Base-by-base conservation (phyloP, 1,140 invertebrate genomes). In the Drosophila aff. region DNA sequence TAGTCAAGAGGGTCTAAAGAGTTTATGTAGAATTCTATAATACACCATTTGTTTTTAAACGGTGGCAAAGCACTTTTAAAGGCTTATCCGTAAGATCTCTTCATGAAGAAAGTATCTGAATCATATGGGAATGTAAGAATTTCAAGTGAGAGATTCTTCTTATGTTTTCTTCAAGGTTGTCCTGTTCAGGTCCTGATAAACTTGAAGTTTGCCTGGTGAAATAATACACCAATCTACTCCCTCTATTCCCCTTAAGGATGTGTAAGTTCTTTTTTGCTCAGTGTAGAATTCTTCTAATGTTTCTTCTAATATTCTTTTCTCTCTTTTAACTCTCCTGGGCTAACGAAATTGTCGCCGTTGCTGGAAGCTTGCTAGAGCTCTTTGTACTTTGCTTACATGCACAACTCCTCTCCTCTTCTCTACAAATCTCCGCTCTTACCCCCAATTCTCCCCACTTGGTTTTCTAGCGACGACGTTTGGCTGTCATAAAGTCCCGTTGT, bases 401-500 rank as follows among this genome's bases (percentile, higher is more conserved):
- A 58, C 43, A 69, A 38, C 43, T 63, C 50, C 21, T 40, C 28
- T 15, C 8, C 23, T 16, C 13, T 40, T 33, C 60, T 75, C 60
- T 43, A 52, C 43, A 23, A 21, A 31, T 67, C 67, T 31, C 33
- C 67, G 16, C 31, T 72, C 43, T 36, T 36, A 16, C 31, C 52
- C 52, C 36, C 53, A 18, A 31, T 60, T 52, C 71, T 73, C 44
- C 68, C 53, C 53, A 28, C 69, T 89, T 80, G 80, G 80, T 78
- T 87, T 87, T 86, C 82, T 82, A 85, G 62, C 78, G 65, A 81
- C 77, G 78, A 85, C 78, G 79, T 75, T 76, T 58, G 43, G 50
- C 59, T 76, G 84, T 90, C 84, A 84, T 90, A 87, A 87, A 90
- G 84, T 87, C 84, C 84, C 84, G 84, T 87, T 87, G 84, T 87